A percentile compares a stretch with the other conserved stretches of the same genome.
These are phyloP conservation scores for Plotosus lineatus DNA, from an alignment of 2,113 vertebrate species.

Conservation along the genomic window DNA sequence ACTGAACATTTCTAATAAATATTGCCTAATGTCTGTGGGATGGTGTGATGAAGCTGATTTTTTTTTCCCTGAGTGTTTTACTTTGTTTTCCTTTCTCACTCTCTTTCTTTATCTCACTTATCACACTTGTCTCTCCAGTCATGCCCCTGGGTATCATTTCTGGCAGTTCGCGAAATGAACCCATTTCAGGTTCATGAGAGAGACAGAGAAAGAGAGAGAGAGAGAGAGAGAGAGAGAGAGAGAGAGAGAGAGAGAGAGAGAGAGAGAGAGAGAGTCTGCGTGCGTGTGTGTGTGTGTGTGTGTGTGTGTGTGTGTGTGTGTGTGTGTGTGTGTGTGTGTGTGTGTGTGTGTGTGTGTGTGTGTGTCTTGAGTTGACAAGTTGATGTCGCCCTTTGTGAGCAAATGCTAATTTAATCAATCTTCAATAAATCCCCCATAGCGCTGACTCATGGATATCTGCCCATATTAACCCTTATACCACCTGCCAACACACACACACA, in stretches of 20 bases:
- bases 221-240: no score
- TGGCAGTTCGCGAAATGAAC: conserved; percentile 27
- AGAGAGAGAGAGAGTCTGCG: no score
- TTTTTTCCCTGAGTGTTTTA: conserved; percentile 4
- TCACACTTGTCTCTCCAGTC: conserved; percentile 25
- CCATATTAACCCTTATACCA: conserved; percentile 23
- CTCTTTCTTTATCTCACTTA: conserved; percentile 12
- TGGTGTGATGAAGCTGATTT: background rate
- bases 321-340: conserved; percentile 1
- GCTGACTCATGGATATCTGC: conserved; percentile 89
- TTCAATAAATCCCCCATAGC: conserved; percentile 87
- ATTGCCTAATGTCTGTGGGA: background rate
- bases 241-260: no score
- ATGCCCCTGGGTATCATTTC: conserved; percentile 15
- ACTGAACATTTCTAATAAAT: background rate
- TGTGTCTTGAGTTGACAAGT: conserved; percentile 62
- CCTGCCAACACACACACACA: conserved; percentile 16
- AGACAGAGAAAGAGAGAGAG: no score
- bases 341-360: conserved; percentile 13
- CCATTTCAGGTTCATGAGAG: background rate
- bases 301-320: background rate
- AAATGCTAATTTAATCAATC: conserved; percentile 99
- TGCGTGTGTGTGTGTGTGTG: no score
- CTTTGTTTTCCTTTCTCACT: background rate
- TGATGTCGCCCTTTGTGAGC: conserved; percentile 81